These are phyloP conservation scores for Micropterix aruncella DNA, from an alignment of 2,888 invertebrate genomes.

Conservation along the genomic window DNA sequence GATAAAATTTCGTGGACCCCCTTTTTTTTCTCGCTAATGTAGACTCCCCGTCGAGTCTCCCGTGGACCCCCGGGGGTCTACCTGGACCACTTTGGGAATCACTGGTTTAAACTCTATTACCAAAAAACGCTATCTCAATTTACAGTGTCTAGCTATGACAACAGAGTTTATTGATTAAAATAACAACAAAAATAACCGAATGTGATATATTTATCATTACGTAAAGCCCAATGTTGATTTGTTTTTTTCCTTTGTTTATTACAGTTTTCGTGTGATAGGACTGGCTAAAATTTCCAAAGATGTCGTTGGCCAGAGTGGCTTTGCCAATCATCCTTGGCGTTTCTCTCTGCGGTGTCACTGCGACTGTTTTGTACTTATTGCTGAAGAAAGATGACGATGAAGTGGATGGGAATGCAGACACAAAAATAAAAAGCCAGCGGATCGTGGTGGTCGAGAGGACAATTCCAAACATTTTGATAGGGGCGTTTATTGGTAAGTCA, in stretches of 20 bases:
- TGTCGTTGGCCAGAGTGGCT: background rate
- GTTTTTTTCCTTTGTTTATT: background rate
- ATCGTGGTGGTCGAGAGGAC: background rate
- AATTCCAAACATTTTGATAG: background rate
- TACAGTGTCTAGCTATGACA: too few species aligned
- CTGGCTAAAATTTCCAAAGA: background rate
- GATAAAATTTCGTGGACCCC: too few species aligned
- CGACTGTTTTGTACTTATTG: background rate
- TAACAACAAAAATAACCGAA: background rate
- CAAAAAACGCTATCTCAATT: too few species aligned
- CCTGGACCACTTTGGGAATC: too few species aligned
- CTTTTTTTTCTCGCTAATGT: too few species aligned
- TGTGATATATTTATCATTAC: background rate
- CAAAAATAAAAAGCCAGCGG: background rate
- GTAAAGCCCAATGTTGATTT: too few species aligned
- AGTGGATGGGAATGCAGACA: background rate
- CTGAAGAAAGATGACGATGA: background rate
- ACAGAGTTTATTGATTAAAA: too few species aligned
- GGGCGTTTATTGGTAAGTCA: background rate
- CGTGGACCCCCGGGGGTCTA: too few species aligned
- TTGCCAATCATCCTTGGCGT: background rate
- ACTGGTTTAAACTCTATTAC: too few species aligned
- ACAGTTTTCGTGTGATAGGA: background rate
- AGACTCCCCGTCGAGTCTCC: too few species aligned
- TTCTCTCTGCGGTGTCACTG: background rate